Evolutionary conservation across 2,797 vertebrate species (phyloP), one percentile per base, ranked within the genome.

Genomic region (Melanotaenia trifasciata): DNA sequence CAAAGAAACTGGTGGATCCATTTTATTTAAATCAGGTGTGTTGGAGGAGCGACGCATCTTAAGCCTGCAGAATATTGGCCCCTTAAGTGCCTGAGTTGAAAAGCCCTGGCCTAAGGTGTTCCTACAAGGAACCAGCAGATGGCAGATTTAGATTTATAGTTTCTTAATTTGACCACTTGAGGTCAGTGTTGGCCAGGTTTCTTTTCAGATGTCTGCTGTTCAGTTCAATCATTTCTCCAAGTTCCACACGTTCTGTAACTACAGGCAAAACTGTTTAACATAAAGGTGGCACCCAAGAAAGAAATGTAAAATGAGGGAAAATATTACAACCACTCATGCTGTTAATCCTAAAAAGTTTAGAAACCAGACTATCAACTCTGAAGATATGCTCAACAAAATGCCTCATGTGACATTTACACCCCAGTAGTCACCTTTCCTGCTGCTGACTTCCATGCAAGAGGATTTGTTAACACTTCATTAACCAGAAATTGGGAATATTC

Each of bases 171-270:
- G 58, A 45, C 87, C 92, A 91, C 90, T 78, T 32, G 91, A 80
- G 85, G 92, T 76, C 93, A 89, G 76, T 90, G 81, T 90, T 85
- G 67, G 51, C n/a, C 61, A 43, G n/a, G 16, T 53, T 28, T 57
- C 10, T 26, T 35, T 60, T 71, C 59, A 64, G 8, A 0, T 62
- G 40, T 22, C 30, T 30, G 30, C 3, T 56, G 4, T n/a, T 47
- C 45, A 47, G 45, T 10, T 20, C 8, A 1, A 47, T 47, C 45
- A 20, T 4, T 16, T 14, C 40, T 43, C 14, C 10, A 38, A 38
- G 36, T 38, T 38, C 36, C 3, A 13, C 12, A 12, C 11, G 8
- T 36, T 36, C 35, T 38, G 36, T 67, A 5, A 1, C 24, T 51
- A n/a, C 24, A n/a, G 4, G 30, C 30, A 30, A 30, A 30, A 30